These are phyloP conservation scores for Myotis lucifugus DNA, from an alignment of 2,113 vertebrate genomes.

Conservation along the genomic window DNA sequence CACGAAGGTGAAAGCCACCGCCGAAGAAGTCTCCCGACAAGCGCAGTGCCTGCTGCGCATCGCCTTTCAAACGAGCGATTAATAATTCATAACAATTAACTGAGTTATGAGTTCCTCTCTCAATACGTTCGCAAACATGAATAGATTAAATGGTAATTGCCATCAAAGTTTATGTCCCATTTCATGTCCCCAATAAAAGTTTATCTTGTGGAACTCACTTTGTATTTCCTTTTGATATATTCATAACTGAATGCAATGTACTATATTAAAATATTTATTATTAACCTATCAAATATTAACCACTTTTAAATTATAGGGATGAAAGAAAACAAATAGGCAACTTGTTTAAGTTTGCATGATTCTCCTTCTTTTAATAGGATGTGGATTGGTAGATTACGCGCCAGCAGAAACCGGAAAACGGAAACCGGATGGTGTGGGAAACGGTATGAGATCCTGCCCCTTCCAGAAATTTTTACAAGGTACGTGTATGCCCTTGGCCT, in stretches of 20 bases:
- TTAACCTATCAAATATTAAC: slow-evolving; percentile 86
- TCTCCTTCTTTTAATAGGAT: slow-evolving; percentile 71
- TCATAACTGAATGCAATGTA: slow-evolving; percentile 82
- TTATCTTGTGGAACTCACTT: slow-evolving; percentile 83
- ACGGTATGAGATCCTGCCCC: background rate
- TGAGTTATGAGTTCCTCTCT: slow-evolving; percentile 82
- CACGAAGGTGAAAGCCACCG: slow-evolving; percentile 68
- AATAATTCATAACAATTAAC: slow-evolving; percentile 87
- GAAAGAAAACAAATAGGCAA: slow-evolving; percentile 84
- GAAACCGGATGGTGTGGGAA: background rate
- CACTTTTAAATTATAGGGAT: slow-evolving; percentile 81
- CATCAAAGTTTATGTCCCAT: slow-evolving; percentile 86
- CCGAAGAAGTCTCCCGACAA: slow-evolving; percentile 73
- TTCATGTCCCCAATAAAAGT: slow-evolving; percentile 86
- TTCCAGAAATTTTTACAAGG: background rate
- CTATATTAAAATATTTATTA: slow-evolving; percentile 88
- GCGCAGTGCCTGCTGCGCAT: slow-evolving; percentile 62
- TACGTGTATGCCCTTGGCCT: background rate
- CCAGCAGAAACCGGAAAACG: slow-evolving; percentile 46
- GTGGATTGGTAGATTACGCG: slow-evolving; percentile 62
- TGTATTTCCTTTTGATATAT: slow-evolving; percentile 83
- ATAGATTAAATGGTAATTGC: slow-evolving; percentile 86
- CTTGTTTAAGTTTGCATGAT: slow-evolving; percentile 83
- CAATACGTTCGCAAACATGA: slow-evolving; percentile 83
- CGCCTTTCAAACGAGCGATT: slow-evolving; percentile 80